These are phyloP conservation scores for Euspilapteryx auroguttella DNA, from an alignment of 2,888 invertebrate species.

Conservation along the genomic window DNA sequence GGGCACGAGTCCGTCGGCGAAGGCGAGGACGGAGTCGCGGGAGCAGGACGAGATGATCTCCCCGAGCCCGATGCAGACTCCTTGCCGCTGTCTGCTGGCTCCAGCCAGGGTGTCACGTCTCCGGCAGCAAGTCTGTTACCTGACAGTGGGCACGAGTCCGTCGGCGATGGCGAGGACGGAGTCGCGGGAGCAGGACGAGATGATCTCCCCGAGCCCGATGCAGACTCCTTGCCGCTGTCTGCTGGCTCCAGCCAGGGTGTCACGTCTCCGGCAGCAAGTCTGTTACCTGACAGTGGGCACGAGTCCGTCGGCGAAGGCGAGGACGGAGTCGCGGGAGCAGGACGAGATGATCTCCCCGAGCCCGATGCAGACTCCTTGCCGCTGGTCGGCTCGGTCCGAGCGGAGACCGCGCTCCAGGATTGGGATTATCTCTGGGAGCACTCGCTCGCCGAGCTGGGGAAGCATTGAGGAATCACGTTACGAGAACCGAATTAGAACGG, in stretches of 20 bases:
- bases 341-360: conserved; percentile 97
- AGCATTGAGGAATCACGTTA: too few relatives aligned
- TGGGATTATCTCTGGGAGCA: conserved; percentile 96
- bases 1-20: conserved; percentile 38
- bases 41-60: conserved; percentile 83
- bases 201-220: conserved; percentile 96
- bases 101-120: too few relatives aligned
- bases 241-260: conserved; percentile 60
- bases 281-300: conserved; percentile 11
- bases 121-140: conserved; percentile 57
- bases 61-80: conserved; percentile 88
- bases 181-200: conserved; percentile 92
- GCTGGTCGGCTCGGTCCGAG: conserved; percentile 89
- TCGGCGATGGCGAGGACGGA: conserved; percentile 68
- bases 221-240: conserved; percentile 96
- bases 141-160: conserved; percentile 54
- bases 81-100: too few relatives aligned
- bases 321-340: conserved; percentile 91
- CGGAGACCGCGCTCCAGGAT: conserved; percentile 92
- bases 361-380: conserved; percentile 98
- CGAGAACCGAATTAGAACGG: too few relatives aligned
- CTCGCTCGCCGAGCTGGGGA: conserved; percentile 83
- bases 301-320: conserved; percentile 63
- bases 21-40: conserved; percentile 27
- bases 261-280: neutral